Evolutionary conservation across 2,888 invertebrate species (phyloP).

Genomic region (Dinocampus coccinellae): DNA sequence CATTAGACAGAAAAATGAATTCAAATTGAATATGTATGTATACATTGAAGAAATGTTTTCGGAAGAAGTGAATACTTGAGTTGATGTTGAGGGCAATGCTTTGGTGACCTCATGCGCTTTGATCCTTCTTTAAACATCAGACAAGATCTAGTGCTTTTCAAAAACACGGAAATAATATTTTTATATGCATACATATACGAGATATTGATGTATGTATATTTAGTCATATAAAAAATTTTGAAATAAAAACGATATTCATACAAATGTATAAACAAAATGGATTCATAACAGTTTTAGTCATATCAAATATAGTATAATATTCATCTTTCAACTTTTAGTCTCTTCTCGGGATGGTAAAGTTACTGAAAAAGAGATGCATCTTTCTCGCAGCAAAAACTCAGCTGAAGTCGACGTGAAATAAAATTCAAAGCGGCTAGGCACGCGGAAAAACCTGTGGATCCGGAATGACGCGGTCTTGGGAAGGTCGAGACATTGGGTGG

Average conservation of each 20-base stretch:
- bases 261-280: not conserved
- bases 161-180: not conserved
- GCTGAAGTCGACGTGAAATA: slow-evolving; percentile 37
- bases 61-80: not conserved
- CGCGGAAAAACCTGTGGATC: slow-evolving; percentile 47
- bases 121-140: not conserved
- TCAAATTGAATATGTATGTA: not conserved
- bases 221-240: not conserved
- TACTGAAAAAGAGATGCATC: slow-evolving; percentile 25
- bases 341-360: not conserved
- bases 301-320: not conserved
- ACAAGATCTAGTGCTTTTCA: not conserved
- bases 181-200: not conserved
- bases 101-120: slow-evolving; percentile 1
- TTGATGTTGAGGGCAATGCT: not conserved
- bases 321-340: not conserved
- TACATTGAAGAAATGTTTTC: not conserved
- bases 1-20: not conserved
- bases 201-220: not conserved
- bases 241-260: not conserved
- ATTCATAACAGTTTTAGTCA: not conserved
- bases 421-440: slow-evolving; percentile 35
- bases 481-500: slow-evolving; percentile 37
- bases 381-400: slow-evolving; percentile 21
- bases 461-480: slow-evolving; percentile 41